These are phyloP conservation scores for Syngnathus scovelli DNA, from an alignment of 2,113 vertebrate genomes.

Conservation along the genomic window DNA sequence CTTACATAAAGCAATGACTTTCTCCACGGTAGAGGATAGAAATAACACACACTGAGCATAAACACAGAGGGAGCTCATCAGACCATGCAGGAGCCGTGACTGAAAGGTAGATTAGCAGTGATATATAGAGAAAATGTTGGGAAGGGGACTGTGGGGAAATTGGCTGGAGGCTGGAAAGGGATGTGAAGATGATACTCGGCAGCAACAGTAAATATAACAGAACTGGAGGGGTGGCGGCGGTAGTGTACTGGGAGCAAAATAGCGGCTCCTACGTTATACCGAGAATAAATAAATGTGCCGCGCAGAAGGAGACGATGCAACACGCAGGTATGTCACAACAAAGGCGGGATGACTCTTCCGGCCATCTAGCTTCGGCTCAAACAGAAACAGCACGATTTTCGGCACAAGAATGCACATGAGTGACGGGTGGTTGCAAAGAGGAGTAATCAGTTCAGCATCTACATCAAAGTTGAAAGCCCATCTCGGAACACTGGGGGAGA, in stretches of 20 bases:
- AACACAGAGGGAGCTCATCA: slow-evolving; percentile 62
- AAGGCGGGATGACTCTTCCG: not conserved
- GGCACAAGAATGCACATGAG: not conserved
- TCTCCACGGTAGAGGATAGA: slow-evolving; percentile 57
- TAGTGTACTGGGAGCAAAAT: slow-evolving; percentile 36
- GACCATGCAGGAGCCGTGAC: slow-evolving; percentile 49
- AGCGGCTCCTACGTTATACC: slow-evolving; percentile 30
- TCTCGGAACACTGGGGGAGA: not conserved
- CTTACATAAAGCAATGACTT: slow-evolving; percentile 48
- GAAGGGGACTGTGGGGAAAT: slow-evolving; percentile 56
- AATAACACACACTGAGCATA: slow-evolving; percentile 64
- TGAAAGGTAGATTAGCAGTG: slow-evolving; percentile 60
- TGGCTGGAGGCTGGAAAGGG: slow-evolving; percentile 53
- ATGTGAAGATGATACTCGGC: slow-evolving; percentile 38
- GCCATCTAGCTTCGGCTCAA: not conserved
- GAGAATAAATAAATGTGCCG: slow-evolving; percentile 28
- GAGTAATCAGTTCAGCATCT: not conserved
- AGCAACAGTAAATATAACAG: slow-evolving; percentile 41
- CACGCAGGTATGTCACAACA: not conserved
- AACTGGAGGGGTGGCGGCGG: slow-evolving; percentile 38
- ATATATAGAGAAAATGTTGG: slow-evolving; percentile 63
- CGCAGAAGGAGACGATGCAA: slow-evolving; percentile 15
- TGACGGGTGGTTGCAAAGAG: not conserved
- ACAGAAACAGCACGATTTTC: not conserved
- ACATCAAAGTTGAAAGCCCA: not conserved